Conservation (phyloP, 2,113 vertebrate species). For the Psittacula cyanocephala region DNA sequence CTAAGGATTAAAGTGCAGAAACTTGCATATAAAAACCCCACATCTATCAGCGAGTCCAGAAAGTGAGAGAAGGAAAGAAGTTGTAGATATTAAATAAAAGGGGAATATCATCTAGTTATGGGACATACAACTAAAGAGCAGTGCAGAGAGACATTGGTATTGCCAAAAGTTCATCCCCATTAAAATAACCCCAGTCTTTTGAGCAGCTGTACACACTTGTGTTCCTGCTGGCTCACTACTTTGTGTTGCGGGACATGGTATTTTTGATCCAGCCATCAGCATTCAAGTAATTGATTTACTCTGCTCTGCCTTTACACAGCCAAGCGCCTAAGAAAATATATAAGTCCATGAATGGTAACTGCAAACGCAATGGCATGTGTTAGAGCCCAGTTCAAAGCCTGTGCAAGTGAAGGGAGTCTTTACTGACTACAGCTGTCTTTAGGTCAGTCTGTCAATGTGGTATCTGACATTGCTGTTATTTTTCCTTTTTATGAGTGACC, state of each 20-base stretch:
- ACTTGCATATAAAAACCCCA: neutral
- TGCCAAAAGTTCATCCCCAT: neutral
- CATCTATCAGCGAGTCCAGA: neutral
- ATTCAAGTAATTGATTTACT: neutral
- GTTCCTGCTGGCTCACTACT: neutral
- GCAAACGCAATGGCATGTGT: neutral
- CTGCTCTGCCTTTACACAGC: neutral
- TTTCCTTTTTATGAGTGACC: neutral
- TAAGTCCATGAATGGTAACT: neutral
- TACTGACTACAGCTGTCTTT: neutral
- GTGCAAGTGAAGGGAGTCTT: neutral
- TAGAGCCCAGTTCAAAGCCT: neutral
- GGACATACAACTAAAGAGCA: neutral
- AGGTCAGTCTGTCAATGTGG: neutral
- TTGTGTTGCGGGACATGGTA: accelerated
- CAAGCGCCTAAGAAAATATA: neutral
- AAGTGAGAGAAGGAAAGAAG: neutral
- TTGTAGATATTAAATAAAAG: neutral
- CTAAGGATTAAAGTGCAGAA: neutral
- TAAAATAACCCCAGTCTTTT: neutral
- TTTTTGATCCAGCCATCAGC: neutral
- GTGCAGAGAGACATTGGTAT: neutral
- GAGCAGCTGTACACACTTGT: neutral
- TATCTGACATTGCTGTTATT: neutral
- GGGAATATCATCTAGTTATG: neutral